Conservation (phyloP, 2,797 vertebrate genomes). For the Micropoecilia bifurca region DNA sequence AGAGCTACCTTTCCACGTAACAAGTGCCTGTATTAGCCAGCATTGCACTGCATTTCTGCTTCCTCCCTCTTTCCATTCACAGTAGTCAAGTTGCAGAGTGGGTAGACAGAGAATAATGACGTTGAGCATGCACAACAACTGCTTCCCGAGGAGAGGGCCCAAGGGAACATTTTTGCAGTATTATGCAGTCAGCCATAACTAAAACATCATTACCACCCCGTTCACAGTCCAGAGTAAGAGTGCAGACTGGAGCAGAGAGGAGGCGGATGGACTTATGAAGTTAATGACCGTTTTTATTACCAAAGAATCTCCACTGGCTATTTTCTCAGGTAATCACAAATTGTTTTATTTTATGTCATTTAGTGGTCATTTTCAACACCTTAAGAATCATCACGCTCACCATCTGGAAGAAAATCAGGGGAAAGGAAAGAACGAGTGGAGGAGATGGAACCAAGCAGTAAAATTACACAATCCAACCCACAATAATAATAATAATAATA, state of each 20-base stretch:
- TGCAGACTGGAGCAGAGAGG: conserved; percentile 29
- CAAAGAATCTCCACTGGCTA: conserved; percentile 11
- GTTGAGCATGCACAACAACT: conserved; percentile 71
- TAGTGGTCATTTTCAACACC: neutral
- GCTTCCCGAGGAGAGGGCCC: conserved; percentile 64
- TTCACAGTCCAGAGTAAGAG: conserved; percentile 53
- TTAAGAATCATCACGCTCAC: neutral
- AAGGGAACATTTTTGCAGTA: conserved; percentile 71
- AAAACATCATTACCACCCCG: conserved; percentile 75
- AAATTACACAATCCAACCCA: neutral
- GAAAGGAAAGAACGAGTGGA: neutral
- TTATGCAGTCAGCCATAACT: conserved; percentile 78
- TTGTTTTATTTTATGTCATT: neutral
- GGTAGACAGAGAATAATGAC: conserved; percentile 76
- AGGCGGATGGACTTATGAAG: conserved; percentile 6
- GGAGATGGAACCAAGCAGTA: neutral
- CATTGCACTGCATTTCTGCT: conserved; percentile 59
- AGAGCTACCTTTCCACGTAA: conserved; percentile 59
- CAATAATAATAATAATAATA: neutral
- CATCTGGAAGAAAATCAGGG: neutral
- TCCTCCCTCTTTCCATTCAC: conserved; percentile 50
- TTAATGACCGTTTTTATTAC: conserved; percentile 16
- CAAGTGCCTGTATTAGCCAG: conserved; percentile 66
- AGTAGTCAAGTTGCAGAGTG: conserved; percentile 65
- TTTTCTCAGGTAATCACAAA: conserved; percentile 3